Percentiles rank a stretch among this genome's conserved stretches.
Conservation (phyloP, 2,113 vertebrate species). For the Phycodurus eques region DNA sequence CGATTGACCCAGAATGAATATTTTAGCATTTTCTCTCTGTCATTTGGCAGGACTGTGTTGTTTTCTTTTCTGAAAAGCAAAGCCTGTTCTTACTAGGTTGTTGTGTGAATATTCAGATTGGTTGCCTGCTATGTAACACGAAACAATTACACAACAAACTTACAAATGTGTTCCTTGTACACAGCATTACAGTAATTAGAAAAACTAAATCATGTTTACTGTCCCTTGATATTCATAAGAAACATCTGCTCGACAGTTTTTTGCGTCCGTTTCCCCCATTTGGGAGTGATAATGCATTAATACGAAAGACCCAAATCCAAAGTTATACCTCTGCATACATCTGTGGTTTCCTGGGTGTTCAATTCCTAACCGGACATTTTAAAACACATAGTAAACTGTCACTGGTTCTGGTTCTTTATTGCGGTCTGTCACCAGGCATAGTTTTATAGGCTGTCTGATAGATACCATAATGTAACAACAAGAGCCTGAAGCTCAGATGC, state of each 20-base stretch:
- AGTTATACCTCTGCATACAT: background rate
- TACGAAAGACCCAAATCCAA: background rate
- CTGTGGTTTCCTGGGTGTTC: background rate
- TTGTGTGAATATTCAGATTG: too few species aligned
- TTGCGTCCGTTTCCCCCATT: background rate
- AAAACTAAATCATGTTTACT: background rate
- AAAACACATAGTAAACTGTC: slow-evolving; percentile 17
- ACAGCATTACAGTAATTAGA: too few species aligned
- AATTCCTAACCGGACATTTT: slow-evolving; percentile 11
- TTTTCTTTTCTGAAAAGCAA: too few species aligned
- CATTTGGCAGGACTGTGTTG: too few species aligned
- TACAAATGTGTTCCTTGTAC: too few species aligned
- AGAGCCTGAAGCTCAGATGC: slow-evolving; percentile 25
- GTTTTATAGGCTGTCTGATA: slow-evolving; percentile 45
- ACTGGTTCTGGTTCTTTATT: slow-evolving; percentile 7
- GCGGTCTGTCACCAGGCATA: slow-evolving; percentile 25
- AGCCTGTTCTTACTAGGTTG: too few species aligned
- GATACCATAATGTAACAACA: slow-evolving; percentile 39
- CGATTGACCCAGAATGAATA: too few species aligned
- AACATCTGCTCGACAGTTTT: background rate
- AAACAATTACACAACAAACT: too few species aligned
- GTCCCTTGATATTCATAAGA: background rate
- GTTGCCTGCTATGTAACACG: too few species aligned
- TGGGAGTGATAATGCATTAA: background rate
- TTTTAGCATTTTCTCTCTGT: too few species aligned